phyloP scores from a whole-genome alignment of 2,113 vertebrate species.

The Strigops habroptila region DNA sequence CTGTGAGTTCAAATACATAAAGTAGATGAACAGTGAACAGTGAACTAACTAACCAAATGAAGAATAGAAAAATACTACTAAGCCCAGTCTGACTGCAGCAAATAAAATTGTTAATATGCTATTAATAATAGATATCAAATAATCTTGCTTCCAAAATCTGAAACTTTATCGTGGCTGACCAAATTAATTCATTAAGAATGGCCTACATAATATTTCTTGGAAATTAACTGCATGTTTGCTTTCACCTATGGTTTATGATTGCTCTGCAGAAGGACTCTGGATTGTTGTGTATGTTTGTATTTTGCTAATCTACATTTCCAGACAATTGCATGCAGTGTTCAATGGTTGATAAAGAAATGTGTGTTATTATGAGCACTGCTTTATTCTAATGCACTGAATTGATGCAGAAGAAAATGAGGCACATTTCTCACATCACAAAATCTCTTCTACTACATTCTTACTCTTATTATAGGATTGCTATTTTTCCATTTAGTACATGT shows the following conservation, averaged over 20 bases:
- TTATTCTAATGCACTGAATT: background rate
- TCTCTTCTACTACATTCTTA: background rate
- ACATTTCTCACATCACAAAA: background rate
- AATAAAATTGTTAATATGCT: background rate
- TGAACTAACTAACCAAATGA: background rate
- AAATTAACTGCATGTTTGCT: background rate
- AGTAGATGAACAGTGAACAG: background rate
- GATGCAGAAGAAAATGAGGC: background rate
- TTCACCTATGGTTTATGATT: background rate
- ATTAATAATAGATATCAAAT: background rate
- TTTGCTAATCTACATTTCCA: background rate
- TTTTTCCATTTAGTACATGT: background rate
- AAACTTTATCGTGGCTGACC: background rate
- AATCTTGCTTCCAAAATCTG: background rate
- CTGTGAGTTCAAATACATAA: background rate
- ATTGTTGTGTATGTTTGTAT: background rate
- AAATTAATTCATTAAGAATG: background rate
- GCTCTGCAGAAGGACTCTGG: background rate
- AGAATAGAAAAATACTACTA: background rate
- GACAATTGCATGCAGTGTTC: background rate
- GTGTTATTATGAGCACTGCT: background rate
- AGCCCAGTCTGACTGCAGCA: background rate
- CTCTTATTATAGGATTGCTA: background rate
- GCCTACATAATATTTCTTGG: background rate
- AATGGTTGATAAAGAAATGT: background rate